Percentiles rank a stretch among this genome's conserved stretches.
Evolutionary conservation across 1,140 invertebrate species (phyloP).

Genomic region (Caenorhabditis briggsae): DNA sequence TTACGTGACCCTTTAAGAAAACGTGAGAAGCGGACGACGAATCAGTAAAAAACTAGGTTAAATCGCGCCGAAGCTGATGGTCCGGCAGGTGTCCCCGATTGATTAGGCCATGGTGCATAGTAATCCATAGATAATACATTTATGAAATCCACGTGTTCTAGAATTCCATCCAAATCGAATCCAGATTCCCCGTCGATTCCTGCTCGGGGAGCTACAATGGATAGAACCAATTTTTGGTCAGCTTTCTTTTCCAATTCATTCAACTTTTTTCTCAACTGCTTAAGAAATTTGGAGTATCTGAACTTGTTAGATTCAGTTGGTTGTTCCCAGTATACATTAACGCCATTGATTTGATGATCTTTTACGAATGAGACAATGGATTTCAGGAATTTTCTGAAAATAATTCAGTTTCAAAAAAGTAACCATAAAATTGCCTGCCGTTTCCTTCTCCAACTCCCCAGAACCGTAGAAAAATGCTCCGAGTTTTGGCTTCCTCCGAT

Average conservation of each 20-base stretch:
- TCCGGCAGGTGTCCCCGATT: neutral
- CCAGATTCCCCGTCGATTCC: neutral
- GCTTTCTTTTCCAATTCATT: neutral
- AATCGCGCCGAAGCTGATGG: neutral
- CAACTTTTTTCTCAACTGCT: neutral
- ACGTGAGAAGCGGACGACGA: too few species aligned
- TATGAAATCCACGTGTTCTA: neutral
- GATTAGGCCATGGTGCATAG: neutral
- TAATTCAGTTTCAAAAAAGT: neutral
- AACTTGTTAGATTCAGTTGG: neutral
- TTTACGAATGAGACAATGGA: neutral
- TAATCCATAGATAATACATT: conserved; percentile 17
- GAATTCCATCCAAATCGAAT: neutral
- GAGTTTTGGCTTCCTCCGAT: neutral
- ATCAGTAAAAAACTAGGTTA: too few species aligned
- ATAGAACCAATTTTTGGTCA: neutral
- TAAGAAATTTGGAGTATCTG: neutral
- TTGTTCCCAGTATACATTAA: neutral
- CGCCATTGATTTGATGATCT: neutral
- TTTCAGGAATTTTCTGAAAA: neutral
- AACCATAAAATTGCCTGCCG: neutral
- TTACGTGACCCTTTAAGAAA: too few species aligned
- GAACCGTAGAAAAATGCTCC: neutral
- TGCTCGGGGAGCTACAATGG: neutral
- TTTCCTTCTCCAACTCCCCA: neutral